phyloP scores from a whole-genome alignment of 2,888 invertebrate species.

The Eilema griseolum region DNA sequence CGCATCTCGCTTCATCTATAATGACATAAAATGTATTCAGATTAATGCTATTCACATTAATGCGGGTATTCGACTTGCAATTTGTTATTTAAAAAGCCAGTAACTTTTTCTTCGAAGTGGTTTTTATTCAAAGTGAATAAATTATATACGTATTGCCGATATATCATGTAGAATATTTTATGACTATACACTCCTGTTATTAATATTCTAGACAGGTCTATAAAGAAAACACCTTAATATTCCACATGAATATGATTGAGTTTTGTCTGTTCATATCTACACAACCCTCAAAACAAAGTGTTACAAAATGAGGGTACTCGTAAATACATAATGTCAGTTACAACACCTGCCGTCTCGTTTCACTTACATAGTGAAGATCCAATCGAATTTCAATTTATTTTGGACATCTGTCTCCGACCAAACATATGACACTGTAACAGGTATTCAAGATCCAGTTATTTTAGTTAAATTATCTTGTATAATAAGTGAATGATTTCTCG shows the following conservation, averaged over 20 bases:
- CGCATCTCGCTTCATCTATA: too few species aligned
- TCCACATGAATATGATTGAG: background rate
- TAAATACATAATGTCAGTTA: slow-evolving; percentile 38
- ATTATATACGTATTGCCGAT: too few species aligned
- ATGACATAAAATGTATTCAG: too few species aligned
- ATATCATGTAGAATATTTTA: too few species aligned
- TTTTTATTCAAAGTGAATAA: too few species aligned
- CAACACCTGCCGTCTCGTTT: slow-evolving; percentile 48
- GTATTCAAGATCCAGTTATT: background rate
- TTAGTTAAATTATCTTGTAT: background rate
- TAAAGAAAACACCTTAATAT: too few species aligned
- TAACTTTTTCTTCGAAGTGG: too few species aligned
- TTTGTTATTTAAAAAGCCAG: too few species aligned
- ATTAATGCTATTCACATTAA: too few species aligned
- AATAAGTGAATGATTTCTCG: background rate
- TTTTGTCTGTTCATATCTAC: background rate
- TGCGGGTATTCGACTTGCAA: too few species aligned
- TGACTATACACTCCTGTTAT: too few species aligned
- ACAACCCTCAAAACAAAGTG: slow-evolving; percentile 32
- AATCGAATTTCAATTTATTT: slow-evolving; percentile 59
- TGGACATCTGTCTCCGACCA: slow-evolving; percentile 53
- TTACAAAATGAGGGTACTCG: slow-evolving; percentile 32
- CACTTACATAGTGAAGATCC: slow-evolving; percentile 34
- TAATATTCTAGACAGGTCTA: too few species aligned
- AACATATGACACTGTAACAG: background rate